phyloP scores from a whole-genome alignment of 2,888 invertebrate genomes.

The Nasonia oneida region DNA sequence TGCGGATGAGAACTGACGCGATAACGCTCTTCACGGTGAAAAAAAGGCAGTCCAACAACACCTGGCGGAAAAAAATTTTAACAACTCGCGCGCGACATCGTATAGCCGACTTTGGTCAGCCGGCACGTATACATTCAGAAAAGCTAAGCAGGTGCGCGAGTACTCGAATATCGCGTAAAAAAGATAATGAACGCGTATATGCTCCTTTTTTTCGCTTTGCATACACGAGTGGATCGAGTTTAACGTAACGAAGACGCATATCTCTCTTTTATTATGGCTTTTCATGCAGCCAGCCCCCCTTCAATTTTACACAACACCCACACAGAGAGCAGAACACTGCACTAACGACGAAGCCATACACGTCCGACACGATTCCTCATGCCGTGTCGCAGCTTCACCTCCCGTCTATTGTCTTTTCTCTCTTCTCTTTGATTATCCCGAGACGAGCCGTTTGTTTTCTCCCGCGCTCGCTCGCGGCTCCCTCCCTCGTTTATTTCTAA shows the following conservation, averaged over 20 bases:
- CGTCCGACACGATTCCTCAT: not conserved
- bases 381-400: not conserved
- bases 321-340: not conserved
- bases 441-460: not conserved
- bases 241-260: not conserved
- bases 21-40: not conserved
- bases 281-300: not conserved
- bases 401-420: conserved; percentile 30
- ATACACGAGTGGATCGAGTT: not conserved
- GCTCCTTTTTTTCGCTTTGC: not conserved
- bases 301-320: not conserved
- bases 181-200: not conserved
- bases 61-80: conserved; percentile 33
- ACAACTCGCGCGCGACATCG: not conserved
- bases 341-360: not conserved
- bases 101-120: not conserved
- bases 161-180: conserved; percentile 36
- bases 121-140: conserved; percentile 2
- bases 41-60: conserved; percentile 14
- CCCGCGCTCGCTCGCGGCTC: not conserved
- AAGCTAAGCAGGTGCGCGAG: conserved; percentile 44
- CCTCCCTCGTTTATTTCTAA: conserved; percentile 24
- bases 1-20: conserved; percentile 19
- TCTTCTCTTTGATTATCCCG: conserved; percentile 7
- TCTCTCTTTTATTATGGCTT: not conserved